Evolutionary conservation across 2,113 vertebrate genomes (phyloP), one percentile per base, ranked within the genome.

Genomic region (Pogonocichla stellata): DNA sequence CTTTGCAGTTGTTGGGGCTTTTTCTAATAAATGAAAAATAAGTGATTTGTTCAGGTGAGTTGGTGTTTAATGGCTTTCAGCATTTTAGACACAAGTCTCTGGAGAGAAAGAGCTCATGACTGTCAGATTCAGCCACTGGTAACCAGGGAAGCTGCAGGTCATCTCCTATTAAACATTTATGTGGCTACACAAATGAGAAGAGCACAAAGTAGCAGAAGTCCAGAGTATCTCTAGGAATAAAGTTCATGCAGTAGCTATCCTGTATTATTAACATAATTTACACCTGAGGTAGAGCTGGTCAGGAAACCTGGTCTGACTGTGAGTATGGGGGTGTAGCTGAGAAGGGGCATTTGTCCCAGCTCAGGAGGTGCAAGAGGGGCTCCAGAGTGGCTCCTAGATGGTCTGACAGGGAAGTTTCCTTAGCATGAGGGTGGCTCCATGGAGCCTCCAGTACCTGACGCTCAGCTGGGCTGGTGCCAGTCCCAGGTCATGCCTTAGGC

Each of bases 281-380:
- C 15, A 48, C 23, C 47, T 33, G 45, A 33, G 47, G 26, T 10
- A 0, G 1, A 38, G n/a, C 28, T 24, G 38, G 12, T 54, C 3
- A 45, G 48, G 40, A 70, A 62, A 17, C 19, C n/a, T n/a, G 47
- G 5, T 47, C n/a, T 70, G 71, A 26, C 25, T 58, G 34, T 58
- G 47, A 17, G 19, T 23, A 12, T 15, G n/a, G 26, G 10, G 6
- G 1, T 53, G 23, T 3, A 38, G 40, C 56, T 62, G 28, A n/a
- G 12, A 38, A 62, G 19, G 19, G 15, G 15, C 33, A 38, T 53
- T 19, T 38, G 26, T 12, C 33, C 62, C 53, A 69, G 38, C 33
- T 45, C 45, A 61, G 38, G 28, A 13, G 33, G 8, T 53, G 19
- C 3, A 3, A 10, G n/a, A 53, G 38, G 4, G 33, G 16, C 54